Conservation (phyloP, 2,888 invertebrate genomes). For the Petrophora chlorosata region DNA sequence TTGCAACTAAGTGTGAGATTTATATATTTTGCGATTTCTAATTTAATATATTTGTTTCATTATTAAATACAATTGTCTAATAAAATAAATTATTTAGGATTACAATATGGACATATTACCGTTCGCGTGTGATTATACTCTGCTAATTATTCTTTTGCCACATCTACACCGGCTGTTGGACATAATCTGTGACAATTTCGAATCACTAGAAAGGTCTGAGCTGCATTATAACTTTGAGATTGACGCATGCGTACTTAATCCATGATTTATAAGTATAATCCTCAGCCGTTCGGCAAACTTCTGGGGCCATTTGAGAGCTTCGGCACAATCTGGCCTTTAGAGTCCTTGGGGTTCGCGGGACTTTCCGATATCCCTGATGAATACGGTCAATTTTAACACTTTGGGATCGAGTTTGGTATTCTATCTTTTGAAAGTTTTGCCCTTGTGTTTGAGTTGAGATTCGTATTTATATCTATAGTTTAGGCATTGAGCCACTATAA, state of each 20-base stretch:
- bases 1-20: no score
- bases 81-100: no score
- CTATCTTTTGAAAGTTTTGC: not conserved
- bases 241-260: slow-evolving; percentile 48
- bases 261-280: slow-evolving; percentile 46
- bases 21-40: no score
- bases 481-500: no score
- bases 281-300: slow-evolving; percentile 28
- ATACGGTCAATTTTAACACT: slow-evolving; percentile 13
- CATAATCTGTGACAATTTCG: slow-evolving; percentile 40
- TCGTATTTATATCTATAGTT: no score
- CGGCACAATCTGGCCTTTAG: slow-evolving; percentile 20
- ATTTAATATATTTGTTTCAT: no score
- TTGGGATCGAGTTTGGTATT: slow-evolving; percentile 7
- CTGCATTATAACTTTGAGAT: slow-evolving; percentile 56
- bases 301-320: slow-evolving; percentile 11
- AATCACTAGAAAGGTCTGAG: slow-evolving; percentile 48
- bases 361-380: slow-evolving; percentile 18
- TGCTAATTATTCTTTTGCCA: not conserved
- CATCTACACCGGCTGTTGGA: slow-evolving; percentile 1
- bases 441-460: slow-evolving; percentile 2
- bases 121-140: no score
- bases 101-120: no score
- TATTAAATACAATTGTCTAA: no score
- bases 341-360: slow-evolving; percentile 8